These are phyloP conservation scores for Conger conger DNA, from an alignment of 2,113 vertebrate species.

Conservation along the genomic window DNA sequence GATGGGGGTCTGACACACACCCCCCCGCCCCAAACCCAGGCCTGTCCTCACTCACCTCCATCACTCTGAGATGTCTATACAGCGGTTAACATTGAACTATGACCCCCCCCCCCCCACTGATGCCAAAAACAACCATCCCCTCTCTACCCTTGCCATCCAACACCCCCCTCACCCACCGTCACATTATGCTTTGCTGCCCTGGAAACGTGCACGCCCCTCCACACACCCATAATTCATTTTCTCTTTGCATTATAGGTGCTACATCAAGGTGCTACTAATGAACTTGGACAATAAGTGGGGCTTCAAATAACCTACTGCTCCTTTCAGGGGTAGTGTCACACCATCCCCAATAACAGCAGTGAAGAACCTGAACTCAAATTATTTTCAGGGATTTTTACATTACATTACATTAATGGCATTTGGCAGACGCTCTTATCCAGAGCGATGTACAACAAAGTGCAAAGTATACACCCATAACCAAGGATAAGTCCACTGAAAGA, in stretches of 20 bases:
- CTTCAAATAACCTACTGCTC: neutral
- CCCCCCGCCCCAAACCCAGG: constrained; percentile 48
- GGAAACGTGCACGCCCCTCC: neutral
- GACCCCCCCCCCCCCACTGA: neutral
- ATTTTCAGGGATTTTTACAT: neutral
- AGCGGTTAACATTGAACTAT: constrained; percentile 73
- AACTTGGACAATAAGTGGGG: neutral
- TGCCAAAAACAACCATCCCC: constrained; percentile 34
- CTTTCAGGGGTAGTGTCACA: neutral
- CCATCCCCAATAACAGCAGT: neutral
- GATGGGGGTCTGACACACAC: constrained; percentile 48
- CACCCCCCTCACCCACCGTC: neutral
- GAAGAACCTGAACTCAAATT: neutral
- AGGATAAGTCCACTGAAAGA: too few species aligned
- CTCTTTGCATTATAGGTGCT: too few species aligned
- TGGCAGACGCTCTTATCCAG: too few species aligned
- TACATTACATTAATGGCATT: too few species aligned
- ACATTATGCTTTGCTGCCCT: neutral
- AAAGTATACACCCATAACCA: too few species aligned
- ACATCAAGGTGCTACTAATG: neutral
- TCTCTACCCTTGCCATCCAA: constrained; percentile 29
- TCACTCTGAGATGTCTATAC: constrained; percentile 53
- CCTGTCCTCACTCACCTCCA: constrained; percentile 50
- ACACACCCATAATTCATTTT: neutral
- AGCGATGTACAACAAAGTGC: too few species aligned